phyloP scores from a whole-genome alignment of 2,888 invertebrate genomes.

The Pammene aurita region DNA sequence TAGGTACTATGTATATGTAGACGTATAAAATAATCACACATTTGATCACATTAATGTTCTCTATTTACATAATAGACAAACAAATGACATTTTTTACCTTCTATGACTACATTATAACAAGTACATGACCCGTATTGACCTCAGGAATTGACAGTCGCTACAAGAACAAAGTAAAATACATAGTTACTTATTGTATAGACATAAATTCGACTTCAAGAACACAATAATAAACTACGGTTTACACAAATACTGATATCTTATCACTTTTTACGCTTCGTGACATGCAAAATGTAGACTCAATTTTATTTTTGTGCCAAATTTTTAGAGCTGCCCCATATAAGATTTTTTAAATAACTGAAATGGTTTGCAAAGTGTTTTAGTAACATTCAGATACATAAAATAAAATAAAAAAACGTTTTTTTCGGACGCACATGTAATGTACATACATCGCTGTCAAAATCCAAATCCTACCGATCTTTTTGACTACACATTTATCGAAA shows the following conservation, averaged over 20 bases:
- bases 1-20: slow-evolving; percentile 22
- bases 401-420: no score
- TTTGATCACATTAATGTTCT: slow-evolving; percentile 50
- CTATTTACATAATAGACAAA: slow-evolving; percentile 46
- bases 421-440: no score
- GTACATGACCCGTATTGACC: not conserved
- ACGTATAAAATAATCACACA: slow-evolving; percentile 48
- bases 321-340: no score
- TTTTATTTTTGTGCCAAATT: no score
- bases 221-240: not conserved
- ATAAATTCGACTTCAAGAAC: slow-evolving; percentile 6
- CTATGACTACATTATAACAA: not conserved
- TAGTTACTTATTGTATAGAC: not conserved
- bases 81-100: slow-evolving; percentile 34
- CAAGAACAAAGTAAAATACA: not conserved
- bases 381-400: no score
- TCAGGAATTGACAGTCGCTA: slow-evolving; percentile 18
- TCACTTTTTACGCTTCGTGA: not conserved
- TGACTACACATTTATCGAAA: no score
- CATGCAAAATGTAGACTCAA: no score
- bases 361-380: no score
- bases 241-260: not conserved
- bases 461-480: no score
- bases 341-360: no score
- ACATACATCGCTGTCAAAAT: no score